Conservation (phyloP, 2,797 vertebrate genomes). For the Myotis planiceps region DNA sequence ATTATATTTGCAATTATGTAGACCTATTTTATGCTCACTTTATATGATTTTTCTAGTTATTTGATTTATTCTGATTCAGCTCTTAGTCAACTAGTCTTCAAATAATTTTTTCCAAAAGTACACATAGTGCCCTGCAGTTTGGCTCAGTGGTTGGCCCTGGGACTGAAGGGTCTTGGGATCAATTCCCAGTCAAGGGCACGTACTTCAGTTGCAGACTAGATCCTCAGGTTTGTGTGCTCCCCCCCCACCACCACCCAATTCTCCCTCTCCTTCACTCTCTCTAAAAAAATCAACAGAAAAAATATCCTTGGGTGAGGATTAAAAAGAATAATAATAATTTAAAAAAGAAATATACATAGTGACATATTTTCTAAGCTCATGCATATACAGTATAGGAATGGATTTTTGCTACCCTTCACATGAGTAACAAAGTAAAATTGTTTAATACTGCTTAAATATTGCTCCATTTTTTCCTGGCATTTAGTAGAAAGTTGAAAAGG, state of each 20-base stretch:
- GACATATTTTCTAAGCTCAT: background rate
- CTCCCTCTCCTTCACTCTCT: too few species aligned
- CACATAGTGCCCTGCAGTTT: too few species aligned
- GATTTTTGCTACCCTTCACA: background rate
- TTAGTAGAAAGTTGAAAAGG: conserved; percentile 35
- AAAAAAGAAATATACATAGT: background rate
- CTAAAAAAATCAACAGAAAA: too few species aligned
- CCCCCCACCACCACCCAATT: too few species aligned
- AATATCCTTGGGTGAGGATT: too few species aligned
- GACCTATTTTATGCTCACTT: background rate
- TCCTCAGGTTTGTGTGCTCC: too few species aligned
- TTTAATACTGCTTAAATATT: background rate
- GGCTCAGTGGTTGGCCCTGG: too few species aligned
- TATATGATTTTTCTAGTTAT: background rate
- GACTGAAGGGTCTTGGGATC: too few species aligned
- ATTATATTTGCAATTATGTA: background rate
- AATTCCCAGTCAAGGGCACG: too few species aligned
- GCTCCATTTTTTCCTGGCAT: background rate
- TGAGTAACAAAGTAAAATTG: background rate
- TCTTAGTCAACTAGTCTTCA: background rate
- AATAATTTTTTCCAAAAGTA: background rate
- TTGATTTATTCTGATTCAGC: conserved; percentile 18
- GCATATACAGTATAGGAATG: background rate
- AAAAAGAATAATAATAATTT: too few species aligned
- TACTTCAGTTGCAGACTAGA: too few species aligned